Evolutionary conservation across 2,797 vertebrate species (phyloP).

Genomic region (Enteromius unitaeniatus): DNA sequence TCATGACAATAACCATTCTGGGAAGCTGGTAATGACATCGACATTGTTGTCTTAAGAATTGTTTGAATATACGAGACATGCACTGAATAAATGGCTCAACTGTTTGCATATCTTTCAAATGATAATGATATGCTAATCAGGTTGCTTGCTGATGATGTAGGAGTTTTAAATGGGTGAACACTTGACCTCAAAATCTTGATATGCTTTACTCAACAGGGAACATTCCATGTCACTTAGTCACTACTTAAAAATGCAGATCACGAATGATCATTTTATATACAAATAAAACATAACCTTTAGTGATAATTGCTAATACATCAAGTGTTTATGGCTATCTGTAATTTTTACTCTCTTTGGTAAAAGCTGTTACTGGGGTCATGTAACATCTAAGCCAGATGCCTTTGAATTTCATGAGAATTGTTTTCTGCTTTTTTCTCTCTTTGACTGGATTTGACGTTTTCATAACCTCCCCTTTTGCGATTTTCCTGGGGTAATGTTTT

Average conservation of each 20-base stretch:
- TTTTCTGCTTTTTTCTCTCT: neutral
- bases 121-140: slow-evolving; percentile 35
- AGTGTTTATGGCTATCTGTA: neutral
- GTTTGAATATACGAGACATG: neutral
- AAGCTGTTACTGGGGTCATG: neutral
- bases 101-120: slow-evolving; percentile 19
- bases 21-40: neutral
- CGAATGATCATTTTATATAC: neutral
- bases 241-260: neutral
- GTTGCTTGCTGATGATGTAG: slow-evolving; percentile 16
- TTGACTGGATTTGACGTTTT: slow-evolving; percentile 25
- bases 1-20: neutral
- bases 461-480: neutral
- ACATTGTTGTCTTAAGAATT: slow-evolving; percentile 2
- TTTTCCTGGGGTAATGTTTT: neutral
- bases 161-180: slow-evolving; percentile 7
- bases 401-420: slow-evolving; percentile 11
- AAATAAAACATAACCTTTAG: neutral
- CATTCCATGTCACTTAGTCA: neutral
- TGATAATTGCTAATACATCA: neutral
- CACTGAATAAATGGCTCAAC: neutral
- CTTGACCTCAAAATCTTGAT: slow-evolving; percentile 23
- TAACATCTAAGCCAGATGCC: neutral
- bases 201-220: neutral
- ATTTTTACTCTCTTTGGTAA: neutral